Conservation (phyloP, 2,797 vertebrate genomes). For the Denticeps clupeoides region DNA sequence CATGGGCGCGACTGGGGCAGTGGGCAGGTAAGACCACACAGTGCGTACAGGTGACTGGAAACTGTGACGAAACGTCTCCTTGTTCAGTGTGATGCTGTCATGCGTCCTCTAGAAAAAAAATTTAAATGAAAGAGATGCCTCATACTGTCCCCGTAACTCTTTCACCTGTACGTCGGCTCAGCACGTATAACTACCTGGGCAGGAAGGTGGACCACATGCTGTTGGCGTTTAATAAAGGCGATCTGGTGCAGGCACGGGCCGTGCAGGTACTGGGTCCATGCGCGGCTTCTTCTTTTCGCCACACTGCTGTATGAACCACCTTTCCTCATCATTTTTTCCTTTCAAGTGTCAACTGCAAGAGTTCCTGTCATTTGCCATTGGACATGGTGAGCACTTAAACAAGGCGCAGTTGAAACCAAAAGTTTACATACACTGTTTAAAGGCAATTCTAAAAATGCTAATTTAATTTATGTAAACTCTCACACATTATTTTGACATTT, state of each 20-base stretch:
- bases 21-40: slow-evolving; percentile 57
- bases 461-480: too few relatives aligned
- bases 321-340: slow-evolving; percentile 13
- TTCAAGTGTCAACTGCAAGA: slow-evolving; percentile 71
- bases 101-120: too few relatives aligned
- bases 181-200: slow-evolving; percentile 89
- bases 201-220: slow-evolving; percentile 58
- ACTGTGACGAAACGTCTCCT: too few relatives aligned
- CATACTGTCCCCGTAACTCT: too few relatives aligned
- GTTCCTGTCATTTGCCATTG: slow-evolving; percentile 59
- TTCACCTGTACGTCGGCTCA: slow-evolving; percentile 35
- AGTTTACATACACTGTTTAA: too few relatives aligned
- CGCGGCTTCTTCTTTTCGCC: neutral
- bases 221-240: slow-evolving; percentile 59
- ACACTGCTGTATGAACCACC: neutral
- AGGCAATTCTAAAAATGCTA: too few relatives aligned
- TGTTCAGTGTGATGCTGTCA: too few relatives aligned
- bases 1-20: slow-evolving; percentile 55
- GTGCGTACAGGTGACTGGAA: neutral
- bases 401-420: too few relatives aligned
- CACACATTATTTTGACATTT: too few relatives aligned
- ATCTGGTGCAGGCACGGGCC: slow-evolving; percentile 55
- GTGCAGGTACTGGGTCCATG: slow-evolving; percentile 66
- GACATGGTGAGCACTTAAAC: slow-evolving; percentile 67
- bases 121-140: too few relatives aligned